phyloP scores from a whole-genome alignment of 2,888 invertebrate species.

The Cancer borealis region DNA sequence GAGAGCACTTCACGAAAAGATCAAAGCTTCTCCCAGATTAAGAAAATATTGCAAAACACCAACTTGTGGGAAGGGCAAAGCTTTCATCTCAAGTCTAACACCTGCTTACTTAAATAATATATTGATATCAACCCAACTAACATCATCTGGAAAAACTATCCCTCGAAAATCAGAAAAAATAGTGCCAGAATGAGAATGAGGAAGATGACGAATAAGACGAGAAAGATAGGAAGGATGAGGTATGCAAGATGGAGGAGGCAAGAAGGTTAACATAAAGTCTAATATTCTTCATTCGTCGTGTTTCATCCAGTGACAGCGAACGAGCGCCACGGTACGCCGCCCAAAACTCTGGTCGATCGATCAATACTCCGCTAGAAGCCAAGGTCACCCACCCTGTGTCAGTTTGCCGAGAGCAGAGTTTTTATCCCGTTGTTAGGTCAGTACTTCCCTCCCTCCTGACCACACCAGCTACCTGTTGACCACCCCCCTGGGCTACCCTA shows the following conservation, averaged over 20 bases:
- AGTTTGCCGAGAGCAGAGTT: background rate
- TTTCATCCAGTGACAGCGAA: background rate
- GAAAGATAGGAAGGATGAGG: background rate
- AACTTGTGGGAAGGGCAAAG: background rate
- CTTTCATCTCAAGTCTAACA: background rate
- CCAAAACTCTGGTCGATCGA: conserved; percentile 33
- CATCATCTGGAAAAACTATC: background rate
- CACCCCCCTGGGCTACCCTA: background rate
- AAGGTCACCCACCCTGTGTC: conserved; percentile 36
- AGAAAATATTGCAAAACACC: background rate
- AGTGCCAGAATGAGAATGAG: background rate
- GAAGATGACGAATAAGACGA: background rate
- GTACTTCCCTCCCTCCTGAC: background rate
- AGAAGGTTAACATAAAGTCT: background rate
- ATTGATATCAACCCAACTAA: background rate
- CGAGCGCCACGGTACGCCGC: background rate
- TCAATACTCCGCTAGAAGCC: background rate
- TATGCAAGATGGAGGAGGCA: background rate
- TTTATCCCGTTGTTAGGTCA: background rate
- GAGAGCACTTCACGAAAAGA: background rate
- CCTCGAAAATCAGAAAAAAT: background rate
- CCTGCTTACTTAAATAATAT: background rate
- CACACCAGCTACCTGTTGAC: background rate
- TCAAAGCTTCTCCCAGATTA: background rate
- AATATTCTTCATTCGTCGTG: background rate